These are phyloP conservation scores for Ganaspis sp. DNA, from an alignment of 1,140 invertebrate species.

Conservation along the genomic window DNA sequence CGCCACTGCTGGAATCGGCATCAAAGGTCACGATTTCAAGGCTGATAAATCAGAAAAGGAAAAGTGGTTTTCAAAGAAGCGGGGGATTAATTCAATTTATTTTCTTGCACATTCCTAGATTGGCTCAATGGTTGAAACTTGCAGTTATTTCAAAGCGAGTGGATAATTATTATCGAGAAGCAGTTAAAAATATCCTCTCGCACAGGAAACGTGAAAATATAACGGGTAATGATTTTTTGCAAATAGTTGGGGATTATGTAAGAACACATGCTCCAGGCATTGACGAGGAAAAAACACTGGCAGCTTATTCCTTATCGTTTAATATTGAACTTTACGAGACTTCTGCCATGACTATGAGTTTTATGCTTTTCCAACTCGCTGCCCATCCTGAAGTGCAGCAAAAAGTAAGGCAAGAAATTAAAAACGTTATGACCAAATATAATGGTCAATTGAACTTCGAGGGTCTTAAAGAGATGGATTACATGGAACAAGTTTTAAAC, in stretches of 20 bases:
- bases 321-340: slow-evolving; percentile 55
- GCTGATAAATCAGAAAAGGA: too few species aligned
- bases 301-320: slow-evolving; percentile 49
- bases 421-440: slow-evolving; percentile 33
- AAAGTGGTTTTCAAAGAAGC: too few species aligned
- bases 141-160: not conserved
- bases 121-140: not conserved
- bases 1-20: too few species aligned
- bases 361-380: slow-evolving; percentile 37
- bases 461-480: slow-evolving; percentile 73
- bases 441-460: slow-evolving; percentile 51
- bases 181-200: slow-evolving; percentile 19
- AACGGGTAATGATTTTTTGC: slow-evolving; percentile 40
- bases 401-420: slow-evolving; percentile 50
- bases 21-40: too few species aligned
- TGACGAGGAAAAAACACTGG: slow-evolving; percentile 21
- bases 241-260: slow-evolving; percentile 42
- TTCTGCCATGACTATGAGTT: slow-evolving; percentile 32
- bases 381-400: slow-evolving; percentile 40
- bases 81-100: too few species aligned
- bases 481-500: slow-evolving; percentile 77
- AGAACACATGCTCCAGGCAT: slow-evolving; percentile 33
- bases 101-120: not conserved
- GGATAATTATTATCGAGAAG: not conserved
- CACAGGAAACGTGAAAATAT: slow-evolving; percentile 29